Base-by-base conservation (phyloP, 2,113 vertebrate species). In the Bos indicus region DNA sequence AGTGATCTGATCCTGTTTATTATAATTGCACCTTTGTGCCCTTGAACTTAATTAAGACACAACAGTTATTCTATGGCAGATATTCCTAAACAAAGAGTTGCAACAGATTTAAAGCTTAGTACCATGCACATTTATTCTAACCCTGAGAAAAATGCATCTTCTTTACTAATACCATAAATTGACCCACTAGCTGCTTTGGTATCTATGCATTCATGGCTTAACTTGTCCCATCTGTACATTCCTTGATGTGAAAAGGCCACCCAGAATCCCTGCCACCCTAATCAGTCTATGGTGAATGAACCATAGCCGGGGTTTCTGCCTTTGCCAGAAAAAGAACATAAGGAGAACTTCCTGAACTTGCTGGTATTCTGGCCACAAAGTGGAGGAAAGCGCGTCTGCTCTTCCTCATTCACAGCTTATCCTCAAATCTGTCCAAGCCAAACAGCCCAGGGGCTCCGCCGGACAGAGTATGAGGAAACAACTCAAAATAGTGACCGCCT, bases 21-120 rank as follows among this genome's bases (percentile, higher is more conserved):
- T 77, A 80, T 57, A n/a, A 74, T 13, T 93, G 40, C 62, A 60
- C 82, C 48, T 98, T 92, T 82, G 78, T 96, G 81, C 52, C 91
- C 85, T 64, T 86, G 21, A 51, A 81, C 30, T 52, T 96, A 71
- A 85, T 95, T 94, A 86, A 94, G 84, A 88, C 64, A 64, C 80
- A 67, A 13, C 30, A 74, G 77, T 91, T 91, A 87, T 74, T 90
- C 88, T 78, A 56, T 83, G 77, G 48, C 77, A 92, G 64, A 78
- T 86, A 78, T 48, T 88, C 23, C 67, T 83, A 71, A 90, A 92
- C 33, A 91, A 82, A 82, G 84, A 67, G 12, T 93, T 56, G 81
- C 84, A 96, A 43, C 84, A 91, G 40, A 77, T 40, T 88, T 80
- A 81, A 91, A 88, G 25, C 28, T 88, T 64, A 52, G 48, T 77